Conservation (phyloP, 2,113 vertebrate genomes). For the Strigops habroptila region DNA sequence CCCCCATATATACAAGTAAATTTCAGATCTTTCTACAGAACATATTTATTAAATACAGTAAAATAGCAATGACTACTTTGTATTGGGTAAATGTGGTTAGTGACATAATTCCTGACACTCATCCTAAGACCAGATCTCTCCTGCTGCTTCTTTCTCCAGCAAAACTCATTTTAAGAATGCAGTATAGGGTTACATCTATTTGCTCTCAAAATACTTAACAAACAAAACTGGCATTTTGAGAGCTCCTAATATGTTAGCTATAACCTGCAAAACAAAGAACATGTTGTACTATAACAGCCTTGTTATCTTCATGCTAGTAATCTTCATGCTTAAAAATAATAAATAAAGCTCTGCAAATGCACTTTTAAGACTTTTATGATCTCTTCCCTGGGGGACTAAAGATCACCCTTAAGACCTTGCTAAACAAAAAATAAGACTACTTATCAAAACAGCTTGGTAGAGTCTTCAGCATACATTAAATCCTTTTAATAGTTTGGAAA, state of each 20-base stretch:
- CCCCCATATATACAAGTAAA: not conserved
- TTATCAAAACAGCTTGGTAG: conserved; percentile 46
- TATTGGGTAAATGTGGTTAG: not conserved
- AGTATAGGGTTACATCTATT: conserved; percentile 61
- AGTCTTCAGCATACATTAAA: conserved; percentile 39
- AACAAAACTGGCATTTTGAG: conserved; percentile 71
- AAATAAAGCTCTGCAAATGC: conserved; percentile 57
- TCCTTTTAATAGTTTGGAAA: conserved; percentile 49
- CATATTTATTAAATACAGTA: not conserved
- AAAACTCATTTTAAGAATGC: conserved; percentile 32
- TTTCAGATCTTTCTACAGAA: not conserved
- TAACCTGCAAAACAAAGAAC: conserved; percentile 75
- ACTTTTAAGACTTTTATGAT: conserved; percentile 61
- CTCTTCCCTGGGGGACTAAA: conserved; percentile 46
- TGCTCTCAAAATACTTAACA: conserved; percentile 71
- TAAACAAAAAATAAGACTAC: conserved; percentile 62
- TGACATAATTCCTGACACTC: not conserved
- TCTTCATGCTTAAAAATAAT: conserved; percentile 58
- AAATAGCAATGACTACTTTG: not conserved
- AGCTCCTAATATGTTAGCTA: conserved; percentile 73
- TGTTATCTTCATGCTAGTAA: conserved; percentile 66
- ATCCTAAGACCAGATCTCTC: not conserved
- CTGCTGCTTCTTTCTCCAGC: not conserved
- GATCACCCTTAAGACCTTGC: conserved; percentile 60
- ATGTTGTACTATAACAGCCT: conserved; percentile 66